A percentile compares a stretch with the other conserved stretches of the same genome.
Evolutionary conservation across 2,888 invertebrate species (phyloP).

Genomic region (Aricia artaxerxes): DNA sequence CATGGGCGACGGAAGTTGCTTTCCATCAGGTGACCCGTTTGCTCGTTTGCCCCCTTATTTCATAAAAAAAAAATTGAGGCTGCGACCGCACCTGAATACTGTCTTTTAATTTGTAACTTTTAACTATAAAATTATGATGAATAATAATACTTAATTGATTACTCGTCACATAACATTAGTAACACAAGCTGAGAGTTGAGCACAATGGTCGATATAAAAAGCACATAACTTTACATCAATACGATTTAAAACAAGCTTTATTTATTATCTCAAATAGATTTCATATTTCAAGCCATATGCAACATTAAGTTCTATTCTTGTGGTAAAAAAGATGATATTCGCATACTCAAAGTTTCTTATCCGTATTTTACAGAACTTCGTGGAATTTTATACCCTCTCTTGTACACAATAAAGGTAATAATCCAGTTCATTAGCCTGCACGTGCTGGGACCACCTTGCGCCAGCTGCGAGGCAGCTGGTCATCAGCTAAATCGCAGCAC

Average conservation of each 20-base stretch:
- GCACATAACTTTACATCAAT: slow-evolving; percentile 10
- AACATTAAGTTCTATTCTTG: neutral
- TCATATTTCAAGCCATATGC: neutral
- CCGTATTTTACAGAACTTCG: neutral
- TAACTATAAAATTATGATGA: too few relatives aligned
- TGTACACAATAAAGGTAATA: slow-evolving; percentile 33
- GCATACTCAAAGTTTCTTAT: neutral
- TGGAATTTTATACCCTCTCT: neutral
- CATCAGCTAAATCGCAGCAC: slow-evolving; percentile 34
- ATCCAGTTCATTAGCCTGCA: slow-evolving; percentile 27
- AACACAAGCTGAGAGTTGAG: neutral
- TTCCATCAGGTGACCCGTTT: too few relatives aligned
- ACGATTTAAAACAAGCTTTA: slow-evolving; percentile 25
- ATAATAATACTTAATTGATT: neutral
- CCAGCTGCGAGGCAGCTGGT: slow-evolving; percentile 57
- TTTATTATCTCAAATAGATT: slow-evolving; percentile 28
- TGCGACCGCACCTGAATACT: too few relatives aligned
- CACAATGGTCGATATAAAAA: slow-evolving; percentile 6
- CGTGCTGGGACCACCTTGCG: slow-evolving; percentile 39
- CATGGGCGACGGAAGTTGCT: too few relatives aligned
- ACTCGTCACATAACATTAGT: neutral
- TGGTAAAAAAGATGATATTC: slow-evolving; percentile 14
- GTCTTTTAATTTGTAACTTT: too few relatives aligned
- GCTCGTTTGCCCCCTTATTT: too few relatives aligned
- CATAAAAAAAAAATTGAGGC: too few relatives aligned